Base-by-base conservation (phyloP, 2,888 invertebrate genomes). In the Gastrophysa polygoni region DNA sequence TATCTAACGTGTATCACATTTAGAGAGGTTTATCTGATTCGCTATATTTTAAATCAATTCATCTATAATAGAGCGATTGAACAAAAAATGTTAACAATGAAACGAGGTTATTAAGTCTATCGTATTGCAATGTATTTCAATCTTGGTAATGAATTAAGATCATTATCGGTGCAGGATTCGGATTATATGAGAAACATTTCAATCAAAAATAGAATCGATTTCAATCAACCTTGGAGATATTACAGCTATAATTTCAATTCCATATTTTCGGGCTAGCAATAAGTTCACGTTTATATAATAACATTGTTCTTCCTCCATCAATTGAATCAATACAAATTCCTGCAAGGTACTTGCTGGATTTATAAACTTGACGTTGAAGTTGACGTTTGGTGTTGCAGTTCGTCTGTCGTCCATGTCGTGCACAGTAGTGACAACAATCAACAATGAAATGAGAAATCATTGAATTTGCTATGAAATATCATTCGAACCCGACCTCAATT, bases 41-140 rank as follows among this genome's bases (percentile, higher is more conserved):
- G 59, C 56, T 59, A 59, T 56, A 56, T 46, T 63, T 51, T 44
- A 56, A 56, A 55, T 59, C 63, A 56, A 56, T 59, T 63, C 50
- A 56, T 63, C 55, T 55, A 44, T 51, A 28, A 63, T 63, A 59
- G 52, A 63, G 59, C 49, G 59, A 59, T 54, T 28, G 38, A 28
- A 46, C 43, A 50, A n/a, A 54, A 54, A 54, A 54, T 54, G 10
- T 24, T 34, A 54, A 54, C 54, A 54, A 54, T 54, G 54, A 54
- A 54, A 43, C 44, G 44, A 54, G 54, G 54, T 54, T 54, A 54
- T 54, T 43, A 34, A 54, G 54, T 16, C 38, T 24, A 54, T 54
- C 54, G 20, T 4, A 44, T 16, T 54, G 43, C 54, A 21, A 43
- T 54, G 24, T 43, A 54, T 24, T 54, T 54, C 43, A 54, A 43